Base-by-base conservation (phyloP, 92 coral and sea anemone genomes). In the Epizoanthus ramosus region DNA sequence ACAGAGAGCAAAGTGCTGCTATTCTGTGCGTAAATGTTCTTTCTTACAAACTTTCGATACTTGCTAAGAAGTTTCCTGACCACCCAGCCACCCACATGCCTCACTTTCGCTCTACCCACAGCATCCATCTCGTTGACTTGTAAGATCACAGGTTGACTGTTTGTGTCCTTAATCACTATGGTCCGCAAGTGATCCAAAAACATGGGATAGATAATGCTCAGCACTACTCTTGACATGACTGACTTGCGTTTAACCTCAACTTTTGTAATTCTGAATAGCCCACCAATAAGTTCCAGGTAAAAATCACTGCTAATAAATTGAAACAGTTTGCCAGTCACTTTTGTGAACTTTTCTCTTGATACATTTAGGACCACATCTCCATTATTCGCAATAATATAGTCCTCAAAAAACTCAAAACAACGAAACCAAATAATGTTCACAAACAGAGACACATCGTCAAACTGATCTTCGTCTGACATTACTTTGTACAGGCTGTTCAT, bases 21-120 rank as follows among this genome's bases (percentile, higher is more conserved):
- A 50, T 15, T 52, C 37, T 73, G 21, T 8, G 83, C 60, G 43
- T 52, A 50, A 10, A 83, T 56, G 67, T 83, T 83, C 9, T 19
- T 73, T 22, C 21, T 45, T 2, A 73, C 74, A 31, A 74, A 82
- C 56, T 56, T 67, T 57, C 84, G 17, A 7, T 64, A 75, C 8
- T 22, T 83, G 3, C 37, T 57, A 12, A 74, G 86, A 17, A 81
- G 33, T 64, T 81, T 87, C 37, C 83, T 82, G 22, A 81, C 70
- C 1, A 33, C 86, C 86, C 86, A 80, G 5, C 83, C 90, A 13
- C 86, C 90, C 10, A 81, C 87, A 57, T 87, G 84, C 12, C 90
- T 21, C n/a, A 74, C 80, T 68, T 83, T 87, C 3, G 84, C 81
- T 23, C 75, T 33, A 1, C 87, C 90, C 4, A 45, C 81, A 15